Evolutionary conservation across 2,888 invertebrate genomes (phyloP), one percentile per base, ranked within the genome.

Genomic region (Eucriotettix oculatus): DNA sequence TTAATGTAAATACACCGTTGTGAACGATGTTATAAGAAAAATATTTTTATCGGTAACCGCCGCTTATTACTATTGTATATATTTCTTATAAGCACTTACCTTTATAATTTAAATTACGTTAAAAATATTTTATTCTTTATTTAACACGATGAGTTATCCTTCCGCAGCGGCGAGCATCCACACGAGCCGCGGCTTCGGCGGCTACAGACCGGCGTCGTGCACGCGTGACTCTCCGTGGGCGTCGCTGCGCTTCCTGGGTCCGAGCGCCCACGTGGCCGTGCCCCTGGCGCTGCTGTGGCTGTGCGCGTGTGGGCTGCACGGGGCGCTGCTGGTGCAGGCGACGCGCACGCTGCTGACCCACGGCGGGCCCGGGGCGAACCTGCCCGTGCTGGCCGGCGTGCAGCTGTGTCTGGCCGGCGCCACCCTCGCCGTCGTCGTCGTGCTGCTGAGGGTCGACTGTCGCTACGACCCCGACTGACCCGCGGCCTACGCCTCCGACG

Each of bases 111-210:
- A n/a, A n/a, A n/a, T n/a, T n/a, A n/a, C n/a, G n/a, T n/a, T n/a
- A n/a, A n/a, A n/a, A n/a, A n/a, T n/a, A n/a, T n/a, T n/a, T n/a
- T n/a, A n/a, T n/a, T n/a, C n/a, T n/a, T n/a, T n/a, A n/a, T n/a
- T n/a, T n/a, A n/a, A n/a, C n/a, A n/a, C n/a, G n/a, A n/a, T n/a
- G n/a, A n/a, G 29, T 29, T 2, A 5, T 29, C 29, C 29, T 16
- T 2, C 1, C 1, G 16, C 70, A 82, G 81, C 80, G 29, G 78
- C 79, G 40, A 81, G 81, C 57, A 81, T 82, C 63, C 81, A 82
- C 70, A 80, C 81, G 40, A 79, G 80, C 10, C 76, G 79, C 60
- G 72, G 73, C 10, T 73, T 73, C 66, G 70, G 71, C 10, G 73
- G 74, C 11, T 73, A 73, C 61, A 67, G 69, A 43, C 68, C 71